phyloP scores from a whole-genome alignment of 2,797 vertebrate genomes.

The Hypotaenidia philippensis region DNA sequence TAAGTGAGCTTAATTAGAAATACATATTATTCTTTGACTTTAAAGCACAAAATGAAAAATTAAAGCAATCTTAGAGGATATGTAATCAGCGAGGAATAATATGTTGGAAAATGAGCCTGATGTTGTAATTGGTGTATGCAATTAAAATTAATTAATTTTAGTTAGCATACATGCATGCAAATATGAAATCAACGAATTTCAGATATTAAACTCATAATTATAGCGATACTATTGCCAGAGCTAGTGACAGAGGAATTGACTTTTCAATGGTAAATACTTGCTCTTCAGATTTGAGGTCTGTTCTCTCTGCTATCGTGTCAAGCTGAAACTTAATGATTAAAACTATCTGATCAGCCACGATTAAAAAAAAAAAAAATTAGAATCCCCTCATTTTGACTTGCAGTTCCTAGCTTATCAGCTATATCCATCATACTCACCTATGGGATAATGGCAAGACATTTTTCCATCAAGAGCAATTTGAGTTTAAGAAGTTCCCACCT shows the following conservation, averaged over 20 bases:
- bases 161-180: constrained; percentile 80
- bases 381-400: background rate
- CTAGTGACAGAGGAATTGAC: constrained; percentile 51
- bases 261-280: constrained; percentile 32
- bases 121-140: constrained; percentile 82
- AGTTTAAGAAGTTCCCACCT: constrained; percentile 1
- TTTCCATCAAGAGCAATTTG: background rate
- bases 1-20: constrained; percentile 82
- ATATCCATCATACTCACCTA: background rate
- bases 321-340: background rate
- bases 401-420: background rate
- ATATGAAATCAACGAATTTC: constrained; percentile 82
- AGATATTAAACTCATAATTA: constrained; percentile 83
- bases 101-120: constrained; percentile 81
- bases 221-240: constrained; percentile 58
- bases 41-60: constrained; percentile 83
- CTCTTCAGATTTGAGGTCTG: background rate
- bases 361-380: background rate
- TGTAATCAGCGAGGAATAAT: constrained; percentile 82
- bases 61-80: constrained; percentile 82
- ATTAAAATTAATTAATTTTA: constrained; percentile 87
- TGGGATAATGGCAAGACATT: background rate
- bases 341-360: constrained; percentile 1
- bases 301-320: background rate
- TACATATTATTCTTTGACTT: constrained; percentile 86